Base-by-base conservation (phyloP, 1,140 invertebrate species). In the Argopecten irradians region DNA sequence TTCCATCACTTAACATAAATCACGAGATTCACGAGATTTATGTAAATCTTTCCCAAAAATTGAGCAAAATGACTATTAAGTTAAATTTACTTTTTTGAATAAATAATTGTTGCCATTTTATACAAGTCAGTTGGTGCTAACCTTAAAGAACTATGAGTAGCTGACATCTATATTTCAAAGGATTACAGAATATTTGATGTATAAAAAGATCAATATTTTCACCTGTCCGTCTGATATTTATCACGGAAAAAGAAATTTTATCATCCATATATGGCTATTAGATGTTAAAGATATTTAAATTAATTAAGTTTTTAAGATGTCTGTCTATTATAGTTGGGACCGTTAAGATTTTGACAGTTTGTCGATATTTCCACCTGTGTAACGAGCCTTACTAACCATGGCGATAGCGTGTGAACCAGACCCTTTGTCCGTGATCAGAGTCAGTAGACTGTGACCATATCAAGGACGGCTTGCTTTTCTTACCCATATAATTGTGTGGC, bases 301-400 rank as follows among this genome's bases (percentile, higher is more conserved):
- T 71, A 22, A 71, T 71, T 71, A 71, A 71, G 22, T 71, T 71
- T 71, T 71, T 71, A 28, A 71, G 55, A 28, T 71, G 55, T 71
- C 55, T 28, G 55, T 71, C 55, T 71, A n/a, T 71, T 28, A n/a
- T 71, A n/a, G 22, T 28, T 71, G 5, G 55, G 55, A 71, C 55
- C 55, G 55, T 71, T 71, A n/a, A 46, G 16, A 3, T 71, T 71
- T 71, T 71, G 55, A 71, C 55, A 71, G 55, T n/a, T 71, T 71
- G 55, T 71, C 55, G 28, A 71, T 71, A 71, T 71, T 71, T 71
- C 55, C 55, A 71, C 55, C 55, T 71, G 55, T 71, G 22, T 71
- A 71, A 71, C n/a, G 55, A 28, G 8, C 22, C n/a, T 71, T 19
- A 5, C 1, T 28, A 8, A n/a, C 55, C 28, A 16, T n/a, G 22